These are phyloP conservation scores for Rhingia campestris DNA, from an alignment of 2,888 invertebrate genomes.

Conservation along the genomic window DNA sequence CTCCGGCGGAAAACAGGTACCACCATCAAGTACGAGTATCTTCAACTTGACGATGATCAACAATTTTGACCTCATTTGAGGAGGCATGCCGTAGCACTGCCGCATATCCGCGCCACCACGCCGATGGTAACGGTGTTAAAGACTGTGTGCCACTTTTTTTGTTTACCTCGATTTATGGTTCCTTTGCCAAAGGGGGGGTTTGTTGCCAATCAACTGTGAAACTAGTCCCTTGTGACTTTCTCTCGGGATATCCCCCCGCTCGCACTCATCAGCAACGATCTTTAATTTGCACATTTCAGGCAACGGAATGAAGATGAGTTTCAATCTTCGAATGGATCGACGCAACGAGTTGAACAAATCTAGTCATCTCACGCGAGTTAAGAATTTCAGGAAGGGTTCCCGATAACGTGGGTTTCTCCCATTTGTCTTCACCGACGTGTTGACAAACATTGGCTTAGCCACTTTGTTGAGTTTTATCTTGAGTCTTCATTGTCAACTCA, in stretches of 20 bases:
- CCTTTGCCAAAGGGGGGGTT: conserved; percentile 3
- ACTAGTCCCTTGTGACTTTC: conserved; percentile 43
- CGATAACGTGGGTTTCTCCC: conserved; percentile 19
- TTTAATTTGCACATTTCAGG: conserved; percentile 21
- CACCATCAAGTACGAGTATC: conserved; percentile 4
- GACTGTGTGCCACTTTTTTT: conserved; percentile 49
- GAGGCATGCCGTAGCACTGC: not conserved
- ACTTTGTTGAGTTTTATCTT: conserved; percentile 3
- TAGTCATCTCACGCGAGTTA: conserved; percentile 7
- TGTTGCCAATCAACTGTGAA: conserved; percentile 45
- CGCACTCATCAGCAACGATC: not conserved
- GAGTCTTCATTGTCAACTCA: conserved; percentile 6
- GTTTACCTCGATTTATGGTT: conserved; percentile 35
- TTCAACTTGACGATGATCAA: conserved; percentile 44
- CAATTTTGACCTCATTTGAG: conserved; percentile 56
- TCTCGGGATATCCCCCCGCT: not conserved
- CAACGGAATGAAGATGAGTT: conserved; percentile 28
- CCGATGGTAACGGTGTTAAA: conserved; percentile 33
- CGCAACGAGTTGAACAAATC: conserved; percentile 3
- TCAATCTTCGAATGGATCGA: conserved; percentile 37
- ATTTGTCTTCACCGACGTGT: conserved; percentile 36
- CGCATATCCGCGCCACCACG: not conserved
- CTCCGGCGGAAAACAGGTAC: conserved; percentile 55
- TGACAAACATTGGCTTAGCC: conserved; percentile 38
- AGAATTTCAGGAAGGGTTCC: not conserved